These are phyloP conservation scores for Pterocles gutturalis DNA, from an alignment of 2,113 vertebrate species.

Conservation along the genomic window DNA sequence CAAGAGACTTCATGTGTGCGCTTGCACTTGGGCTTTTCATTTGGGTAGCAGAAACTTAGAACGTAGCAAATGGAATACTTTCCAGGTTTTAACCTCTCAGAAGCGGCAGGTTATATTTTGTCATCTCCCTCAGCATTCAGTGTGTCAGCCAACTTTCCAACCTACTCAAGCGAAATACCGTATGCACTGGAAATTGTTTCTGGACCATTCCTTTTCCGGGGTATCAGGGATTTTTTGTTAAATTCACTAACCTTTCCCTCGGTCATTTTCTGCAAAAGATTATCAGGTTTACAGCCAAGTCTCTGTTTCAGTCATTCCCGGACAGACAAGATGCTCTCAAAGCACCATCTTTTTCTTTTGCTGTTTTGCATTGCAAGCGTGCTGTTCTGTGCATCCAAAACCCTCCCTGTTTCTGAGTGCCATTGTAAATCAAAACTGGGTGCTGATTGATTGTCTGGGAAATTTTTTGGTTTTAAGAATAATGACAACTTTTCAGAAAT, in stretches of 20 bases:
- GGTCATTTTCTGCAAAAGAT: constrained; percentile 23
- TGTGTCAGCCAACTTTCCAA: constrained; percentile 75
- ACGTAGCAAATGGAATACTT: background rate
- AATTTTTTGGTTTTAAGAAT: background rate
- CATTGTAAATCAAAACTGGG: background rate
- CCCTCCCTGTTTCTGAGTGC: background rate
- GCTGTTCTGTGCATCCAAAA: background rate
- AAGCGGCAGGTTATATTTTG: constrained; percentile 69
- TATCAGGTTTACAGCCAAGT: background rate
- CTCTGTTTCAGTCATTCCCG: background rate
- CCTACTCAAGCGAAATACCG: constrained; percentile 69
- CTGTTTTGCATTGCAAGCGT: background rate
- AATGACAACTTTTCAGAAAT: background rate
- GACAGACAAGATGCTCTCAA: background rate
- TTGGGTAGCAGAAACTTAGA: background rate
- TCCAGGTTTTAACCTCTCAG: constrained; percentile 47
- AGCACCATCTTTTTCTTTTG: background rate
- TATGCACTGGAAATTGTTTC: constrained; percentile 77
- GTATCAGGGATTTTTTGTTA: constrained; percentile 30
- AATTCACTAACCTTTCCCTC: constrained; percentile 57
- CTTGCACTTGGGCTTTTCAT: background rate
- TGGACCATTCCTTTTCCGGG: constrained; percentile 31
- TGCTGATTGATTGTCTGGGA: background rate
- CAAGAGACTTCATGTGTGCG: accelerated
- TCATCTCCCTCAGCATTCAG: constrained; percentile 54